phyloP scores from a whole-genome alignment of 2,888 invertebrate species.

The Nomada fucata region DNA sequence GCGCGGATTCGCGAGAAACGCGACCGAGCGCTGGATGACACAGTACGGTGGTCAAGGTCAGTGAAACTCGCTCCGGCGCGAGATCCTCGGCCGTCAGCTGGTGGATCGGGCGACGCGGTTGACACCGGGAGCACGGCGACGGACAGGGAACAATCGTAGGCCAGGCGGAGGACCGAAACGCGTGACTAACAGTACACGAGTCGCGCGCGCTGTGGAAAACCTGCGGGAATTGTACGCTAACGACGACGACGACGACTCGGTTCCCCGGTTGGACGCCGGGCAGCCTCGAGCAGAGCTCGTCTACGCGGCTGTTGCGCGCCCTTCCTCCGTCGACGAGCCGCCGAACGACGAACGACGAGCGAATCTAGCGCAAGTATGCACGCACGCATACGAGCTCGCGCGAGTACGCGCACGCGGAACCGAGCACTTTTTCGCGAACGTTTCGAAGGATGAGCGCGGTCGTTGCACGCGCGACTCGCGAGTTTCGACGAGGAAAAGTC shows the following conservation, averaged over 20 bases:
- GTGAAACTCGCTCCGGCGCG: slow-evolving; percentile 55
- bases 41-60: slow-evolving; percentile 54
- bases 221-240: slow-evolving; percentile 69
- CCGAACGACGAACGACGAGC: background rate
- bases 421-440: too few species aligned
- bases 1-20: background rate
- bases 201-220: slow-evolving; percentile 59
- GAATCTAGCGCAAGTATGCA: too few species aligned
- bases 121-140: slow-evolving; percentile 20
- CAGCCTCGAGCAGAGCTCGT: background rate
- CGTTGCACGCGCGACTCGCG: background rate
- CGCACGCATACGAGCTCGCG: too few species aligned
- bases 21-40: too few species aligned
- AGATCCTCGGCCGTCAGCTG: slow-evolving; percentile 27
- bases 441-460: too few species aligned
- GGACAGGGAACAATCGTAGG: slow-evolving; percentile 41
- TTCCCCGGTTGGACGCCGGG: slow-evolving; percentile 16
- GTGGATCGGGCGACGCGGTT: background rate
- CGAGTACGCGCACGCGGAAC: too few species aligned
- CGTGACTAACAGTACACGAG: slow-evolving; percentile 68
- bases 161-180: slow-evolving; percentile 41
- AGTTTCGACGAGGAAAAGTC: too few species aligned
- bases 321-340: background rate
- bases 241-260: slow-evolving; percentile 37
- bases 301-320: background rate